Evolutionary conservation across 2,113 vertebrate species (phyloP), one percentile per base, ranked within the genome.

Genomic region (Cyrtonyx montezumae): DNA sequence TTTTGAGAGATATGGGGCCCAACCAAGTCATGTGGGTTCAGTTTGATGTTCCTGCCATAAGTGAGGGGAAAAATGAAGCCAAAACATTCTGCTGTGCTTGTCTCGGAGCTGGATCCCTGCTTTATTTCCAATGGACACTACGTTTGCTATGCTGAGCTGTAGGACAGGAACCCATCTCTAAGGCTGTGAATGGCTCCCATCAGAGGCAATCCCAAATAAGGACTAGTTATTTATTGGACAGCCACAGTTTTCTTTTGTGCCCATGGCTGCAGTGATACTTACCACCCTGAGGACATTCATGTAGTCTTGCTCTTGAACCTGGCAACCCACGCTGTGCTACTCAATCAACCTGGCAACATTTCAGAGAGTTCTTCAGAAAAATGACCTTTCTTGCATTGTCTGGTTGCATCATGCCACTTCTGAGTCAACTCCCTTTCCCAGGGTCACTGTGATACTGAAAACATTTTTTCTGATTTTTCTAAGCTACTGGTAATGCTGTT

Each of bases 291-390:
- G 14, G 42, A 6, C 1, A 1, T 25, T 87, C n/a, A 40, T 0
- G 0, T n/a, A 51, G 53, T 53, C 79, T 83, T 88, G 8, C 17
- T 86, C 80, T 87, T 87, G 49, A 90, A 58, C 53, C 23, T 69
- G 48, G 17, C 91, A 79, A 90, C 73, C 77, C 59, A 16, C 17
- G 8, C 28, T 5, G 21, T 28, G 51, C 16, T 81, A 36, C 73
- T 86, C 81, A 45, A 73, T 69, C 88, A 87, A 73, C 45, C 63
- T 74, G 81, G 53, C 49, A 87, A 43, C 58, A 87, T 91, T 82
- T 84, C 78, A 76, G 70, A 61, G 17, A 23, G 14, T 20, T 85
- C 79, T 92, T 79, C 26, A 55, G 71, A 65, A 70, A 70, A 89
- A 79, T 11, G 2, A 45, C 18, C 43, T 79, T 87, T 76, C 53